A percentile compares a stretch with the other conserved stretches of the same genome.
phyloP scores from a whole-genome alignment of 2,888 invertebrate species.

The Andrena chrysosceles region DNA sequence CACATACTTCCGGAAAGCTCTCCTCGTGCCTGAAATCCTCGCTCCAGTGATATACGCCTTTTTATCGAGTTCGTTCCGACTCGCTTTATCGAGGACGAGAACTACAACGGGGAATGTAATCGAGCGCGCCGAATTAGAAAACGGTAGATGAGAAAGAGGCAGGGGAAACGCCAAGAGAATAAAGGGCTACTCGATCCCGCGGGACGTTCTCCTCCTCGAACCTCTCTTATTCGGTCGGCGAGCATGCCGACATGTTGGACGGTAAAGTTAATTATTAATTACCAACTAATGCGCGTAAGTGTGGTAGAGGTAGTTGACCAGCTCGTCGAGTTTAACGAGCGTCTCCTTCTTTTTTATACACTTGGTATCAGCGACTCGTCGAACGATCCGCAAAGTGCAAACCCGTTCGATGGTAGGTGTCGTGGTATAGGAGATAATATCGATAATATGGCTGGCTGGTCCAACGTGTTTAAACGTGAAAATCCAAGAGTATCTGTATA shows the following conservation, averaged over 20 bases:
- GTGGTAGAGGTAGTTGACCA: constrained; percentile 41
- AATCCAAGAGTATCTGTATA: neutral
- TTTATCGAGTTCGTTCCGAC: constrained; percentile 33
- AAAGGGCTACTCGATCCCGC: neutral
- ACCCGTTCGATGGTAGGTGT: neutral
- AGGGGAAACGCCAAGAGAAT: neutral
- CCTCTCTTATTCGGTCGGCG: constrained; percentile 34
- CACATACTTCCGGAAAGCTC: constrained; percentile 21
- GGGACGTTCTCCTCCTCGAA: constrained; percentile 41
- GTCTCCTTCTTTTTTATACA: constrained; percentile 40
- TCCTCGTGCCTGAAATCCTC: constrained; percentile 49
- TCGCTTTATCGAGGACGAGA: constrained; percentile 51
- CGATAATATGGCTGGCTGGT: constrained; percentile 1
- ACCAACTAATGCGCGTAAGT: constrained; percentile 43
- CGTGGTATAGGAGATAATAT: neutral
- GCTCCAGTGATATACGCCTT: constrained; percentile 41
- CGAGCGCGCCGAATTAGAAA: neutral
- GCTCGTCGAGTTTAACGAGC: constrained; percentile 27
- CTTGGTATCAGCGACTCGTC: constrained; percentile 39
- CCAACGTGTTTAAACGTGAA: neutral
- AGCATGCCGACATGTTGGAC: constrained; percentile 20
- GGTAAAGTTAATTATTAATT: constrained; percentile 47
- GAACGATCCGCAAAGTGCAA: constrained; percentile 13
- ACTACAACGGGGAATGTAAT: neutral
- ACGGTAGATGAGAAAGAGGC: neutral